Percentiles rank a stretch among this genome's conserved stretches.
phyloP scores from a whole-genome alignment of 1,140 invertebrate species.

The Lepidostoma basale region DNA sequence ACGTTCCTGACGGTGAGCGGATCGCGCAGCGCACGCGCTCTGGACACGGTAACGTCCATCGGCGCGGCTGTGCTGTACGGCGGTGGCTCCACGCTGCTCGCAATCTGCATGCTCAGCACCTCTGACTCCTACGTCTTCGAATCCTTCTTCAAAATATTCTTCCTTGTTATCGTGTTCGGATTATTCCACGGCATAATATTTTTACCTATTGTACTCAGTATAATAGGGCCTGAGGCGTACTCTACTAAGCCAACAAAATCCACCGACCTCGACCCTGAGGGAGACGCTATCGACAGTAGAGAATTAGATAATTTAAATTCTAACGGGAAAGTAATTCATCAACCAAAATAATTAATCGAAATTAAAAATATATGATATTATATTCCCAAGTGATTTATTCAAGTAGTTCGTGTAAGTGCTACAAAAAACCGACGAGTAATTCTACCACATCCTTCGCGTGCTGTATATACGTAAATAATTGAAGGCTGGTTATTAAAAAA shows the following conservation, averaged over 20 bases:
- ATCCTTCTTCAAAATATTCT: constrained; percentile 83
- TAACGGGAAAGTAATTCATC: too few species aligned
- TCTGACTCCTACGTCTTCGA: constrained; percentile 81
- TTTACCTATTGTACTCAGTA: constrained; percentile 75
- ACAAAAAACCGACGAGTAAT: too few species aligned
- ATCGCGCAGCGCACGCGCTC: constrained; percentile 65
- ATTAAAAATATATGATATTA: too few species aligned
- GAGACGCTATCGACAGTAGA: neutral
- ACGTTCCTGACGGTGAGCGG: constrained; percentile 71
- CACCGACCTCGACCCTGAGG: neutral
- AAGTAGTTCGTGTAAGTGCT: too few species aligned
- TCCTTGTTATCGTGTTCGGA: constrained; percentile 76
- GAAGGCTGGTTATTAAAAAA: too few species aligned
- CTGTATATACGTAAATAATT: too few species aligned
- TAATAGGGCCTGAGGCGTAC: constrained; percentile 70
- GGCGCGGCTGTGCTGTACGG: constrained; percentile 82
- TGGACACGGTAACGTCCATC: constrained; percentile 75
- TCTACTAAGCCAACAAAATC: neutral
- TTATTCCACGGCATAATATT: constrained; percentile 78
- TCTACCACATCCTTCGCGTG: too few species aligned
- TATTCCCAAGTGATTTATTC: too few species aligned
- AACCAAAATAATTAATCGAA: too few species aligned
- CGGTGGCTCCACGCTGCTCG: constrained; percentile 79
- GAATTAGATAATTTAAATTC: neutral
- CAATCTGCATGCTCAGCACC: constrained; percentile 73